Percentiles rank a stretch among this genome's conserved stretches.
Conservation (phyloP, 2,797 vertebrate species). For the Rhadinocentrus ornatus region DNA sequence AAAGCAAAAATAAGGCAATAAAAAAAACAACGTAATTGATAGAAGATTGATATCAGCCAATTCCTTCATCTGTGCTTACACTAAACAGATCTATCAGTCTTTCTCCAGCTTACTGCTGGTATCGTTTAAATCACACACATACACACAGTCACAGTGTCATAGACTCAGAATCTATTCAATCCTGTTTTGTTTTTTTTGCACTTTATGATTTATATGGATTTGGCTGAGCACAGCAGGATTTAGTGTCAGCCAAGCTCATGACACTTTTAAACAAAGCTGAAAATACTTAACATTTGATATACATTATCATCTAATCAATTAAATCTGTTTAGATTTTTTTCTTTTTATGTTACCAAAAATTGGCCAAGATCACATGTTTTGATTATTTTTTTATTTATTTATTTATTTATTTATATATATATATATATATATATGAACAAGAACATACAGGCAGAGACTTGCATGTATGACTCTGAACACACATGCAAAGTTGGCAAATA, state of each 20-base stretch:
- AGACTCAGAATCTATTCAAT: constrained; percentile 46
- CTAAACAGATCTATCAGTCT: constrained; percentile 54
- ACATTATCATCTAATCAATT: neutral
- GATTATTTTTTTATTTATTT: constrained; percentile 1
- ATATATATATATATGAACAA: constrained; percentile 25
- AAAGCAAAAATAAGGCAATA: neutral
- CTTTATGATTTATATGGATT: constrained; percentile 28
- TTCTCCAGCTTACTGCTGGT: constrained; percentile 52
- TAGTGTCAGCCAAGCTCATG: constrained; percentile 9
- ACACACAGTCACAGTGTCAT: constrained; percentile 18
- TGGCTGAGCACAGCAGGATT: constrained; percentile 21
- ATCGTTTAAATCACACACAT: constrained; percentile 5
- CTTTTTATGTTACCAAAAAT: constrained; percentile 9
- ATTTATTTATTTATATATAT: no score
- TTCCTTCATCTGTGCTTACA: constrained; percentile 57
- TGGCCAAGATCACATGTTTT: neutral
- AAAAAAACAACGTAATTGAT: constrained; percentile 7
- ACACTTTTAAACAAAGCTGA: constrained; percentile 17
- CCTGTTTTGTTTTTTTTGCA: constrained; percentile 57
- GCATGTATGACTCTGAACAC: constrained; percentile 14
- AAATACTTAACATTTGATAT: constrained; percentile 15
- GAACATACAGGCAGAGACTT: constrained; percentile 12
- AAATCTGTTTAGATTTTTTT: neutral
- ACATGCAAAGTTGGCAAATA: constrained; percentile 52
- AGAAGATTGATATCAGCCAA: no score